phyloP scores from a whole-genome alignment of 2,888 invertebrate genomes.

The Acanthopleura granulata region DNA sequence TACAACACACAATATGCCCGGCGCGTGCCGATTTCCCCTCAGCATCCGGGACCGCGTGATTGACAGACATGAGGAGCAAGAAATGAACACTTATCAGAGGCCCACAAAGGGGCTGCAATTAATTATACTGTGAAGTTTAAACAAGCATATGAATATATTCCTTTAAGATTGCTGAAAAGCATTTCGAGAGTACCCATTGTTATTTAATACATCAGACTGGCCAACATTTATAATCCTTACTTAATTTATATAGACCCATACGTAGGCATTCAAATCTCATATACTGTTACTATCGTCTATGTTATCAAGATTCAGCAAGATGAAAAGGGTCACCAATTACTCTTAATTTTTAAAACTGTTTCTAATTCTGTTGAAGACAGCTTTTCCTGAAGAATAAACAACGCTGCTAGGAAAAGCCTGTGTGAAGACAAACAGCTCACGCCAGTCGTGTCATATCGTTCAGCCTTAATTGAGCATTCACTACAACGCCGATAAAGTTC shows the following conservation, averaged over 20 bases:
- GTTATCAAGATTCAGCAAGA: too few relatives aligned
- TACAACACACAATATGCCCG: neutral
- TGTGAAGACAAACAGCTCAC: too few relatives aligned
- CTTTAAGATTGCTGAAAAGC: too few relatives aligned
- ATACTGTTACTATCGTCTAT: too few relatives aligned
- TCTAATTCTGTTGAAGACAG: too few relatives aligned
- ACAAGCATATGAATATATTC: neutral
- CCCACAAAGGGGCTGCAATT: neutral
- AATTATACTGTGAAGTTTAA: neutral
- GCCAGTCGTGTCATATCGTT: too few relatives aligned
- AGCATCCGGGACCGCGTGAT: neutral
- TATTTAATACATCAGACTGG: neutral
- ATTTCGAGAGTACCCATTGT: neutral
- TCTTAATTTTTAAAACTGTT: too few relatives aligned
- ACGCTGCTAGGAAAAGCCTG: too few relatives aligned
- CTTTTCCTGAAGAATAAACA: too few relatives aligned
- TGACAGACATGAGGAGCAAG: neutral
- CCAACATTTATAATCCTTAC: neutral
- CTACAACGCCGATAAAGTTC: neutral
- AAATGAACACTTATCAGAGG: conserved; percentile 5
- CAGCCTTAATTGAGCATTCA: too few relatives aligned
- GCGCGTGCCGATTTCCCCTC: conserved; percentile 7
- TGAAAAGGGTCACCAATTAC: too few relatives aligned
- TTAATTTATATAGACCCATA: neutral
- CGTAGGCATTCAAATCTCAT: too few relatives aligned